These are phyloP conservation scores for Eueides isabella DNA, from an alignment of 1,140 invertebrate species.

Conservation along the genomic window DNA sequence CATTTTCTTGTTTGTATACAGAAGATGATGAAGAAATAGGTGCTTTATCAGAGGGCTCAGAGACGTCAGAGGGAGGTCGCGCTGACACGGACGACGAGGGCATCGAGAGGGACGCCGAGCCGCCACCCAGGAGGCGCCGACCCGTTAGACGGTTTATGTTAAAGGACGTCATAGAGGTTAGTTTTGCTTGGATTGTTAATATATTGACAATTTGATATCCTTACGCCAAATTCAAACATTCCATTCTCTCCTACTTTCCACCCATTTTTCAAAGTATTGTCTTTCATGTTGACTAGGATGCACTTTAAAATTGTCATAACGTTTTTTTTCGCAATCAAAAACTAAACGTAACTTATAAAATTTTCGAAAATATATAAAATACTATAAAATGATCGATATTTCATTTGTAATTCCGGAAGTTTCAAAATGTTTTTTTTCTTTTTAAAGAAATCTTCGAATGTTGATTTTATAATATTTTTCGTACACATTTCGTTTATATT, in stretches of 20 bases:
- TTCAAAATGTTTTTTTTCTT: not conserved
- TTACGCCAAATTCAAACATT: no score
- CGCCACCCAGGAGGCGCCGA: conserved; percentile 81
- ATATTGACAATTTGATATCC: not conserved
- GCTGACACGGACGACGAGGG: conserved; percentile 94
- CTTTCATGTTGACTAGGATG: no score
- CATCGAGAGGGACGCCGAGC: conserved; percentile 93
- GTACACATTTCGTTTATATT: not conserved
- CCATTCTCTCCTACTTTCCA: no score
- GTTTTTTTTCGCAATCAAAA: no score
- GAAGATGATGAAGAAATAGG: conserved; percentile 71
- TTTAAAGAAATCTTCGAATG: not conserved
- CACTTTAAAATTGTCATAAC: no score
- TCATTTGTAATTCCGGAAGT: not conserved
- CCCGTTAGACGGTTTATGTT: conserved; percentile 66
- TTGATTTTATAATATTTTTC: not conserved
- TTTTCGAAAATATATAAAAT: no score
- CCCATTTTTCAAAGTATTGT: no score
- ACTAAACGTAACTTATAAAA: no score
- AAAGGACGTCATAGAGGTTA: conserved; percentile 74
- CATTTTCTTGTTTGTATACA: conserved; percentile 28
- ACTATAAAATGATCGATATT: not conserved
- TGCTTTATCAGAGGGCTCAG: conserved; percentile 61
- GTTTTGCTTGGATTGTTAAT: not conserved
- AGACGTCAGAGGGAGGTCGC: conserved; percentile 69